Evolutionary conservation across 2,113 vertebrate species (phyloP), one percentile per base, ranked within the genome.

Genomic region (Dromaius novaehollandiae): DNA sequence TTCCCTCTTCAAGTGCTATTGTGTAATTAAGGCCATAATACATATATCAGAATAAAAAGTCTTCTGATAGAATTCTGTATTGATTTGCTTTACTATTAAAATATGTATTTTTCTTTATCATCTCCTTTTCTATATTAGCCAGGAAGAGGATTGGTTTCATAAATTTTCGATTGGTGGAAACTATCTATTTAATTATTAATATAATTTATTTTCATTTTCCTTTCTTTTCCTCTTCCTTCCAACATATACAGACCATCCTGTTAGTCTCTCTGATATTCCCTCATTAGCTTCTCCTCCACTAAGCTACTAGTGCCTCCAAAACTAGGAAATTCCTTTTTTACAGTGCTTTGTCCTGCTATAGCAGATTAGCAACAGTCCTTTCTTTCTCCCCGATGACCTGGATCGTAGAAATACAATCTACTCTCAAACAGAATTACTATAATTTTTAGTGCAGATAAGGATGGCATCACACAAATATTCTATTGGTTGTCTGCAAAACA

Each of bases 391-490:
- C 63, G 48, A 6, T 78, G 86, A 85, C 75, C 48, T 38, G 32
- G 65, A 82, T 79, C 75, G 86, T 86, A 70, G 80, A 96, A 96
- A 86, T 56, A 55, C 42, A 74, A 96, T 95, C 88, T 85, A 79
- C n/a, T 92, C 32, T 87, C 40, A 88, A 89, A 92, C 4, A 84
- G 38, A 95, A 93, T 92, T 89, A 71, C 71, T 61, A 18, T 28
- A 11, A 53, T 82, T 86, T 92, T 78, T 71, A 34, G 22, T 32
- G 74, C 5, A 92, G 92, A 96, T 95, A 94, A 96, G 69, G 42
- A 38, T 90, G 69, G 68, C 63, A 65, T 96, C 69, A 91, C 91
- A 83, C 66, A 96, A 93, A 93, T 92, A 96, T 60, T 91, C 38
- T 68, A 82, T 79, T 94, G 53, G 58, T 69, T 70, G 76, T 74